phyloP scores from a whole-genome alignment of 2,113 vertebrate genomes.

The Cottus gobio region DNA sequence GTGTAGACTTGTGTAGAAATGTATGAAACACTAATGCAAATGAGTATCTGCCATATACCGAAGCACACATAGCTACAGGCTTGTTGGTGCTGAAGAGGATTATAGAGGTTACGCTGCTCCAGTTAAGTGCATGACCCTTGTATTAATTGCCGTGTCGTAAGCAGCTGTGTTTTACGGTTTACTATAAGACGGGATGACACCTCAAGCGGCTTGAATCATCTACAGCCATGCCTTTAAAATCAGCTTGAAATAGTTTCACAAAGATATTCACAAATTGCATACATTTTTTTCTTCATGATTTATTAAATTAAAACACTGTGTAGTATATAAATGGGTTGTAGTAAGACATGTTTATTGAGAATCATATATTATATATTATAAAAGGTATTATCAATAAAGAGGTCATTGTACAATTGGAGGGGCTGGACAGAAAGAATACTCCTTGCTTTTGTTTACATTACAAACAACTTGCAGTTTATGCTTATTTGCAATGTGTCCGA shows the following conservation, averaged over 20 bases:
- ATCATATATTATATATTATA: background rate
- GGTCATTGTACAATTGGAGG: background rate
- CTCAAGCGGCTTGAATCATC: background rate
- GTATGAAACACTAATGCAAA: conserved; percentile 16
- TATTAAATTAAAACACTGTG: background rate
- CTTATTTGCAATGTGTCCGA: background rate
- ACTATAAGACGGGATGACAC: background rate
- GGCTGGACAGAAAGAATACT: background rate
- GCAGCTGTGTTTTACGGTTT: conserved; percentile 2
- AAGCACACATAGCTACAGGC: background rate
- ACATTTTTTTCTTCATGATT: background rate
- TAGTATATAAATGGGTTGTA: background rate
- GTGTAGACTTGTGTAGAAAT: background rate
- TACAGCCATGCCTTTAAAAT: background rate
- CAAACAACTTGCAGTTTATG: background rate
- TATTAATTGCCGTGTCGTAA: conserved; percentile 25
- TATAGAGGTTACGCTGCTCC: conserved; percentile 3
- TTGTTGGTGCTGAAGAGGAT: conserved; percentile 13
- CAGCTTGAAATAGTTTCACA: background rate
- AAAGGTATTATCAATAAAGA: background rate
- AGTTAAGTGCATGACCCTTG: conserved; percentile 7
- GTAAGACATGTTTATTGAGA: background rate
- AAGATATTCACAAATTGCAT: background rate
- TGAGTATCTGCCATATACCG: conserved; percentile 12
- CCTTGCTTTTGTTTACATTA: background rate